A percentile compares a stretch with the other conserved stretches of the same genome.
Conservation (phyloP, 2,888 invertebrate genomes). For the Seira sanloemensis region DNA sequence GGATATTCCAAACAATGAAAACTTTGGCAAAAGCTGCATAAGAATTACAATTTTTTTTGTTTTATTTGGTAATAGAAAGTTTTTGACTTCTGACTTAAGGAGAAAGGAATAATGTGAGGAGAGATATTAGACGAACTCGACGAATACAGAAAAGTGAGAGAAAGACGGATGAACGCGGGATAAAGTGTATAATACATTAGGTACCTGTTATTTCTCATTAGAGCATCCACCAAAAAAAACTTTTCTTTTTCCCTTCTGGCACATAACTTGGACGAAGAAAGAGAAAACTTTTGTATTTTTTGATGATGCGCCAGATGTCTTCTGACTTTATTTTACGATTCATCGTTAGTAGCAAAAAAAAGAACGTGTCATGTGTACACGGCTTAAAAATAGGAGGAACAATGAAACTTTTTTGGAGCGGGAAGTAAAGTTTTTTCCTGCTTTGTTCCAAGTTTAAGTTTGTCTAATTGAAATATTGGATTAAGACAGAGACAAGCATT, state of each 20-base stretch:
- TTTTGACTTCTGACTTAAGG: neutral
- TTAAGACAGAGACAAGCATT: neutral
- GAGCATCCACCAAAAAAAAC: neutral
- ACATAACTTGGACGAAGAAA: neutral
- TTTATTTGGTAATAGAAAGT: neutral
- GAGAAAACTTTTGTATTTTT: conserved; percentile 12
- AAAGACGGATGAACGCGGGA: neutral
- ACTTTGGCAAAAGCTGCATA: neutral
- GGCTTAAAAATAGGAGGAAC: neutral
- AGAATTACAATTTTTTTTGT: neutral
- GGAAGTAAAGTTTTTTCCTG: neutral
- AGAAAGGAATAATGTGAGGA: neutral
- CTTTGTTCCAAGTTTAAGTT: neutral
- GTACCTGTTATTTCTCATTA: neutral
- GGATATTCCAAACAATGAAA: neutral
- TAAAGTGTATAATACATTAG: neutral
- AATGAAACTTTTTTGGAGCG: neutral
- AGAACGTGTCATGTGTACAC: neutral
- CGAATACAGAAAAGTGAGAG: neutral
- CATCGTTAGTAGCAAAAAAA: neutral
- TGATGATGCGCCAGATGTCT: conserved; percentile 37
- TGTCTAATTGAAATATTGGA: neutral
- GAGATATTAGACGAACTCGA: neutral
- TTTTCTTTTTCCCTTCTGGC: neutral
- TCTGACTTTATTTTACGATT: neutral